A percentile compares a stretch with the other conserved stretches of the same genome.
phyloP scores from a whole-genome alignment of 2,888 invertebrate genomes.

The Tenthredo livida region DNA sequence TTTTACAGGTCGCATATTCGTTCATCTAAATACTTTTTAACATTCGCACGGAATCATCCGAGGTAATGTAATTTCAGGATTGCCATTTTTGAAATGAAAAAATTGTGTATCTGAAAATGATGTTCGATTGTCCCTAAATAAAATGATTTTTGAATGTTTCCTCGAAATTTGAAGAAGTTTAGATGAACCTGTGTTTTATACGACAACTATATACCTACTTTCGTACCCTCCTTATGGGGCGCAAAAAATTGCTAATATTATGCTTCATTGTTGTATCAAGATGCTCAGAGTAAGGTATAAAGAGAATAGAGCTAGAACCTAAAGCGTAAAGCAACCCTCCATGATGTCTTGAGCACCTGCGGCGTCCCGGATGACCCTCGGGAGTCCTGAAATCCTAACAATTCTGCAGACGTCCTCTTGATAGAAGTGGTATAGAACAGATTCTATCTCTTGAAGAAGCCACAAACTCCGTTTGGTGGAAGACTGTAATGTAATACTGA shows the following conservation, averaged over 20 bases:
- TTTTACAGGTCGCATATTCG: no score
- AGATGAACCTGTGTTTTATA: no score
- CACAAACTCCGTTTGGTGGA: neutral
- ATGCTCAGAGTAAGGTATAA: neutral
- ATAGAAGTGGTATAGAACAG: neutral
- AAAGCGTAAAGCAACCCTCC: neutral
- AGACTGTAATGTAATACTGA: constrained; percentile 15
- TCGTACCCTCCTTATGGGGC: no score
- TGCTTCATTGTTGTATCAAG: neutral
- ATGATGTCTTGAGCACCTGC: neutral
- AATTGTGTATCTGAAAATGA: no score
- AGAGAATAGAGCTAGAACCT: neutral
- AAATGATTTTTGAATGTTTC: no score
- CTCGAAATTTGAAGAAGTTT: no score
- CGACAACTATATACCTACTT: no score
- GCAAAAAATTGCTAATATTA: neutral
- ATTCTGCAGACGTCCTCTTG: neutral
- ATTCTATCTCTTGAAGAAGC: constrained; percentile 8
- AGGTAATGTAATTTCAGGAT: no score
- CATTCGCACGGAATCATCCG: no score
- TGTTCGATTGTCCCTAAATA: no score
- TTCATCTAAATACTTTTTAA: no score
- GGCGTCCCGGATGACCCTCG: neutral
- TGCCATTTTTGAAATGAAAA: no score
- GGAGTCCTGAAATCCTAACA: neutral